These are phyloP conservation scores for Phymorhynchus buccinoides DNA, from an alignment of 1,140 invertebrate genomes.

Conservation along the genomic window DNA sequence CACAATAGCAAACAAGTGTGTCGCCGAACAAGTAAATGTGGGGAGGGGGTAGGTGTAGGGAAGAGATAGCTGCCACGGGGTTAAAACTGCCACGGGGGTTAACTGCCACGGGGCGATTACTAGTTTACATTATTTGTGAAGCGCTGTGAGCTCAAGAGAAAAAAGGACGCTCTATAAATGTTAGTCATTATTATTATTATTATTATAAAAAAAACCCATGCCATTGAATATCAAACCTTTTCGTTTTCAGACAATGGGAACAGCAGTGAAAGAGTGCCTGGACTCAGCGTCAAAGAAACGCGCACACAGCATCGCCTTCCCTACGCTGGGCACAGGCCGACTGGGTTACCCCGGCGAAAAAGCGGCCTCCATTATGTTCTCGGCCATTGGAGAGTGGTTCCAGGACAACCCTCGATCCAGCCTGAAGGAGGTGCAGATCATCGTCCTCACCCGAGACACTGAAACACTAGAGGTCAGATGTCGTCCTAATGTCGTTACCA, in stretches of 20 bases:
- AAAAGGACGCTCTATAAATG: no score
- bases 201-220: no score
- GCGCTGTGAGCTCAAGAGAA: no score
- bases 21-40: no score
- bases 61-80: no score
- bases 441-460: constrained; percentile 25
- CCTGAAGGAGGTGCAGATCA: constrained; percentile 19
- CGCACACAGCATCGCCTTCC: constrained; percentile 52
- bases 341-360: constrained; percentile 51
- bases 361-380: constrained; percentile 50
- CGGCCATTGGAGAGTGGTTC: constrained; percentile 36
- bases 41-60: no score
- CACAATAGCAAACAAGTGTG: no score
- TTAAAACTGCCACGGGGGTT: no score
- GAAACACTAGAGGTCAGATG: constrained; percentile 31
- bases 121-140: no score
- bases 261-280: constrained; percentile 40
- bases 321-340: constrained; percentile 57
- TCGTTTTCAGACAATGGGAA: constrained; percentile 24
- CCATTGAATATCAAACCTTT: no score
- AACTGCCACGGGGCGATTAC: no score
- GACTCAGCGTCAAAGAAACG: constrained; percentile 33
- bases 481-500: background rate
- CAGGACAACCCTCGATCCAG: background rate
- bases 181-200: no score